Evolutionary conservation across 2,113 vertebrate species (phyloP), one percentile per base, ranked within the genome.

Genomic region (Hypocryptadius cinnamomeus): DNA sequence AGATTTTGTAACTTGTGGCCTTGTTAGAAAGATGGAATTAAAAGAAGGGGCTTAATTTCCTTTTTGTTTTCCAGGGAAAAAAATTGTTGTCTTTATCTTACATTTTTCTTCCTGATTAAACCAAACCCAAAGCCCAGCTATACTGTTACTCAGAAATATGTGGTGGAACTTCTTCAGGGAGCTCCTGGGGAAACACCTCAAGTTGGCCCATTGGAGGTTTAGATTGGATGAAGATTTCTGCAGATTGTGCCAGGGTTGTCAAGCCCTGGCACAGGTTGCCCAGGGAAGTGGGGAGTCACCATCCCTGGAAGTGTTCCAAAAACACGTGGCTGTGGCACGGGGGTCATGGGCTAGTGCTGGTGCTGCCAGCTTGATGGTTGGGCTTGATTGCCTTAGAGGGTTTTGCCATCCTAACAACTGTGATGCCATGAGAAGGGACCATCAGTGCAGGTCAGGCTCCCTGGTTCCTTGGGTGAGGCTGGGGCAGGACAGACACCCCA

Each of bases 1-100:
- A 73, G 95, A 63, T 88, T 83, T 44, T 95, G 77, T 90, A 76
- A 27, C 92, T 87, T 95, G 56, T 87, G 69, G 86, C 78, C 35
- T 40, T 56, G 37, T 72, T 89, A 87, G 81, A 93, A 78, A 89
- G 90, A 22, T 39, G 50, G 63, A 68, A 89, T 94, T 92, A 92
- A 94, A 94, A 64, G 66, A 28, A 23, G 11, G 66, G 9, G 6
- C 31, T 5, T 51, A 51, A 35, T 86, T 93, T 92, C 48, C 54
- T 80, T 89, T 68, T 71, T 69, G n/a, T 85, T 92, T 93, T 89
- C 51, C 87, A 85, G 94, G 94, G 76, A 59, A 51, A 77, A 80
- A 78, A 7, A 5, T 11, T 16, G 5, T 71, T 86, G 10, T 71
- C 35, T 33, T 42, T 40, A 31, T 42, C 28, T 80, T 40, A 20